Evolutionary conservation across 2,888 invertebrate species (phyloP).

Genomic region (Lasioglossum oenotherae): DNA sequence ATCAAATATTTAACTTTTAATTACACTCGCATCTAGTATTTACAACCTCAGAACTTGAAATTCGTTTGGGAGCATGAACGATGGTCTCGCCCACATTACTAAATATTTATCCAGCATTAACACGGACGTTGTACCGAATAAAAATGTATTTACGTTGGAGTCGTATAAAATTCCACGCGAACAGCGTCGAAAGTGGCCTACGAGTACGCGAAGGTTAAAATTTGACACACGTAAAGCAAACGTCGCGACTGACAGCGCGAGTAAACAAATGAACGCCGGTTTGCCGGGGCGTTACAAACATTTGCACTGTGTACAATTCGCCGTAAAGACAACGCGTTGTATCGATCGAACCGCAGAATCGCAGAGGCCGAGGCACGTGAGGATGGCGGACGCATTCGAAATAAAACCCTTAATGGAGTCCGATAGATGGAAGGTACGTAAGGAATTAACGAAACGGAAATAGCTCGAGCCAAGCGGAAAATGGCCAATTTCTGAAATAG

Average conservation of each 20-base stretch:
- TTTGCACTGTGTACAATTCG: constrained; percentile 34
- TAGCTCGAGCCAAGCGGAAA: constrained; percentile 40
- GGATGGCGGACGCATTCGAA: constrained; percentile 3
- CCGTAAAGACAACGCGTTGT: constrained; percentile 27
- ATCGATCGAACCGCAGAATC: constrained; percentile 36
- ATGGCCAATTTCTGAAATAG: constrained; percentile 58
- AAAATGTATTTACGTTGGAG: not conserved
- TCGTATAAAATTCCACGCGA: not conserved
- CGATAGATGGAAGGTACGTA: constrained; percentile 5
- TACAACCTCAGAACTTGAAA: not conserved
- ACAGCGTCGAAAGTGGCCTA: not conserved
- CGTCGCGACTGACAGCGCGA: not conserved
- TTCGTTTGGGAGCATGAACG: not conserved
- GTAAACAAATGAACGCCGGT: not conserved
- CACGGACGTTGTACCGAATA: not conserved
- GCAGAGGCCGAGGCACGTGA: constrained; percentile 8
- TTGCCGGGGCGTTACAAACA: not conserved
- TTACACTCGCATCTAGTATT: not conserved
- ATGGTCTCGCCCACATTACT: not conserved
- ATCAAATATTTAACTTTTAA: not conserved
- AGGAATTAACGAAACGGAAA: constrained; percentile 41
- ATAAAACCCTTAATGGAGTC: constrained; percentile 29
- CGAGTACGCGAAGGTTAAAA: not conserved
- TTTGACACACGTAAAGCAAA: not conserved
- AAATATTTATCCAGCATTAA: not conserved